Conservation (phyloP, 2,113 vertebrate species). For the Psittacara wagleri region DNA sequence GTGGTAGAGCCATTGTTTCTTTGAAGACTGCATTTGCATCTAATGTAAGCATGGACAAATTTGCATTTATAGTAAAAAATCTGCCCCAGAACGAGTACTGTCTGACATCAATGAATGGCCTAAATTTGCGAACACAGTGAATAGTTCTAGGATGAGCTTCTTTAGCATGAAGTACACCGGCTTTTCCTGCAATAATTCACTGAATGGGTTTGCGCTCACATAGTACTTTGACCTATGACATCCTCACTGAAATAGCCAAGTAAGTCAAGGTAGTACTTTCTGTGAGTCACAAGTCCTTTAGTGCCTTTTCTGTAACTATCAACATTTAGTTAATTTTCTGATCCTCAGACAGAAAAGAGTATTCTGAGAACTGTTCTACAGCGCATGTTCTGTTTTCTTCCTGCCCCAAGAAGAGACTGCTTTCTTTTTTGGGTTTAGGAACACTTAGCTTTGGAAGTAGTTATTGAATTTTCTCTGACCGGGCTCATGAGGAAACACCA, state of each 20-base stretch:
- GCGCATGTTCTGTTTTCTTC: neutral
- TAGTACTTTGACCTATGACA: conserved; percentile 61
- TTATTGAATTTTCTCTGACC: conserved; percentile 3
- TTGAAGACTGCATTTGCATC: neutral
- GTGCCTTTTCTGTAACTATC: neutral
- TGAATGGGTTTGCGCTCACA: conserved; percentile 4
- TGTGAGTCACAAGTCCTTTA: conserved; percentile 9
- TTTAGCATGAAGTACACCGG: neutral
- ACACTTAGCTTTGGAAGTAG: neutral
- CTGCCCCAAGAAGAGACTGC: neutral
- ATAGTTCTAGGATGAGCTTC: neutral
- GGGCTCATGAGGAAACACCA: conserved; percentile 11
- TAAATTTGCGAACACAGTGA: neutral
- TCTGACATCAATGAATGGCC: neutral
- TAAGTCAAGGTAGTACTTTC: conserved; percentile 12
- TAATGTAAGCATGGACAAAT: neutral
- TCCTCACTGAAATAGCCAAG: conserved; percentile 32
- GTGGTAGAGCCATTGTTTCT: neutral
- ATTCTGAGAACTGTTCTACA: neutral
- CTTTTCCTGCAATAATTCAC: conserved; percentile 52
- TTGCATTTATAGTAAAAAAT: neutral
- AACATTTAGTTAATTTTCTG: neutral
- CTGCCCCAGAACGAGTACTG: neutral
- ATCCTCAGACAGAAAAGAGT: neutral
- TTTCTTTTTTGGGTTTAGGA: neutral